phyloP scores from a whole-genome alignment of 2,797 vertebrate species.

The Spinibarbus caldwelli region DNA sequence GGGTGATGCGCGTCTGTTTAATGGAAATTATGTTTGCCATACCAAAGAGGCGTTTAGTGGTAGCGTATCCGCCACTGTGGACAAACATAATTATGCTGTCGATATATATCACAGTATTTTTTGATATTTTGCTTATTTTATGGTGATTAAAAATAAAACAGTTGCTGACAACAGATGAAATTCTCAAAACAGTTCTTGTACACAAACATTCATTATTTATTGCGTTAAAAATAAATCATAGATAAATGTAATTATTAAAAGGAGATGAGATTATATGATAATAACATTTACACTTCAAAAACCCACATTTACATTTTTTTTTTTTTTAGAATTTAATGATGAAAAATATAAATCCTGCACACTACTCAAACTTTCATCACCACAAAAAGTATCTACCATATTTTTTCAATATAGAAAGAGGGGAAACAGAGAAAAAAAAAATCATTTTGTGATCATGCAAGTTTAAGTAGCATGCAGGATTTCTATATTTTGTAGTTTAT shows the following conservation, averaged over 20 bases:
- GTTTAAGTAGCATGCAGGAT: not conserved
- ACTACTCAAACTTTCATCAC: not conserved
- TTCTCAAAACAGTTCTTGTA: not conserved
- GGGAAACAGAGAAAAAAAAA: not conserved
- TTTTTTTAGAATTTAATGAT: not conserved
- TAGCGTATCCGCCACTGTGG: conserved; percentile 1
- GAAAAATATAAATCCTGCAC: not conserved
- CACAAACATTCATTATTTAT: not conserved
- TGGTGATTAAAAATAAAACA: not conserved
- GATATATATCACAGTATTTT: conserved; percentile 12
- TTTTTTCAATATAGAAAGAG: not conserved
- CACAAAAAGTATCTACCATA: not conserved
- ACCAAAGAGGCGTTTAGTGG: conserved; percentile 37
- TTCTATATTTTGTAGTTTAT: not conserved
- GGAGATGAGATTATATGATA: not conserved
- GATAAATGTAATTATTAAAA: not conserved
- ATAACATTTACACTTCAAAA: no score
- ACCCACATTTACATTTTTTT: no score
- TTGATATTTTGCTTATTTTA: not conserved
- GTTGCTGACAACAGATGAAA: not conserved
- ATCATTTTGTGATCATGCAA: not conserved
- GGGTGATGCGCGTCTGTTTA: conserved; percentile 46
- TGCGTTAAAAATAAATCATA: not conserved
- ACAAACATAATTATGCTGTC: conserved; percentile 45
- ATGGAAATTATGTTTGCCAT: conserved; percentile 51